A percentile compares a stretch with the other conserved stretches of the same genome.
Conservation (phyloP, 2,113 vertebrate species). For the Pimephales promelas region DNA sequence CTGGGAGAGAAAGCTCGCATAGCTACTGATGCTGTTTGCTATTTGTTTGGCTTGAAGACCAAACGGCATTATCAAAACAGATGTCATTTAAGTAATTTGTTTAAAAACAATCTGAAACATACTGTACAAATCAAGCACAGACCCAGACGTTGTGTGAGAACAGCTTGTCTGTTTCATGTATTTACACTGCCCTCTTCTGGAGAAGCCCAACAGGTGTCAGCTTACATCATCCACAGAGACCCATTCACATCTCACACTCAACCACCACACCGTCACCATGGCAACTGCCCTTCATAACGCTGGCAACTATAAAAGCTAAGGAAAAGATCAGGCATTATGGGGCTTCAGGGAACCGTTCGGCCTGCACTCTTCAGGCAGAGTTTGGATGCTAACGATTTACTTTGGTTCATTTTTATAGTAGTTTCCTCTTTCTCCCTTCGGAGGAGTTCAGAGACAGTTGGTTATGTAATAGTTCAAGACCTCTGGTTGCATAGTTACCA, state of each 20-base stretch:
- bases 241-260: neutral
- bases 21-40: neutral
- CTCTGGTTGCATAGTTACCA: conserved; percentile 30
- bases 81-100: neutral
- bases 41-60: neutral
- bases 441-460: neutral
- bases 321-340: neutral
- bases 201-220: conserved; percentile 29
- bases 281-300: conserved; percentile 33
- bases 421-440: neutral
- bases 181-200: conserved; percentile 59
- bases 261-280: conserved; percentile 13
- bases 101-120: neutral
- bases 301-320: neutral
- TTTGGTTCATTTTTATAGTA: neutral
- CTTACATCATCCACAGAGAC: neutral
- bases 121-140: neutral
- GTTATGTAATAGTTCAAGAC: conserved; percentile 9
- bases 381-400: neutral
- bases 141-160: neutral
- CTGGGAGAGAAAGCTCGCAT: neutral
- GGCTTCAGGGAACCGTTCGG: neutral
- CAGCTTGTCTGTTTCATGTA: conserved; percentile 18
- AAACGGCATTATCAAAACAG: neutral
- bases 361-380: neutral